Evolutionary conservation across 2,113 vertebrate genomes (phyloP), one percentile per base, ranked within the genome.

Genomic region (Caracal caracal): DNA sequence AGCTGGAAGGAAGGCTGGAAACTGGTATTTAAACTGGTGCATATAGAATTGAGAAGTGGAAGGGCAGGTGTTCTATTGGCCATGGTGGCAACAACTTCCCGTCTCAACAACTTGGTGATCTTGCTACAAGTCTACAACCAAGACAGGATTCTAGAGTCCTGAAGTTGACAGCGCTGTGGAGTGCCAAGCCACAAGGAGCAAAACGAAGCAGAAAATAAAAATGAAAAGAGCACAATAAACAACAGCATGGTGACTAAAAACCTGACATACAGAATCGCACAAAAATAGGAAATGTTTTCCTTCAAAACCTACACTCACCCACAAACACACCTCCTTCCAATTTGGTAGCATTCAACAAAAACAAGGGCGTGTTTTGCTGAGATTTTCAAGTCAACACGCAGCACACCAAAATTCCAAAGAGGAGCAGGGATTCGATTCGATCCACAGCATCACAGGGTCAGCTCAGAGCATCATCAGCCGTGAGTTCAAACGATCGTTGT

Each of bases 301-400:
- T 90, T 47, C 3, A 22, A 59, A 89, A 83, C 65, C 84, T 47
- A 40, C 93, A 63, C 53, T 87, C 92, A 90, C 79, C 95, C 89
- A 94, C 86, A 91, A 93, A 82, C 86, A 87, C 90, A 89, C 96
- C 96, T 95, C 96, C 92, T 94, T 91, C 73, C 9, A 86, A 84
- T 70, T 73, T 30, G 71, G 73, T 56, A 78, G 68, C 79, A 0
- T 51, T 83, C 63, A 86, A 90, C 92, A 93, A 68, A 87, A 94
- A 80, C 92, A 92, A 71, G 95, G 75, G 71, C 6, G 2, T 51
- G 75, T 80, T 88, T 91, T 84, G 43, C 90, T 83, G 92, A 61
- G 70, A 80, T 70, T 91, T 70, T 37, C 28, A 26, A 97, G 71
- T 81, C 83, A 87, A 65, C 75, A 80, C 0, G 24, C 10, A 30